Percentiles rank a stretch among this genome's conserved stretches.
phyloP scores from a whole-genome alignment of 2,113 vertebrate species.

The Microtus pennsylvanicus region DNA sequence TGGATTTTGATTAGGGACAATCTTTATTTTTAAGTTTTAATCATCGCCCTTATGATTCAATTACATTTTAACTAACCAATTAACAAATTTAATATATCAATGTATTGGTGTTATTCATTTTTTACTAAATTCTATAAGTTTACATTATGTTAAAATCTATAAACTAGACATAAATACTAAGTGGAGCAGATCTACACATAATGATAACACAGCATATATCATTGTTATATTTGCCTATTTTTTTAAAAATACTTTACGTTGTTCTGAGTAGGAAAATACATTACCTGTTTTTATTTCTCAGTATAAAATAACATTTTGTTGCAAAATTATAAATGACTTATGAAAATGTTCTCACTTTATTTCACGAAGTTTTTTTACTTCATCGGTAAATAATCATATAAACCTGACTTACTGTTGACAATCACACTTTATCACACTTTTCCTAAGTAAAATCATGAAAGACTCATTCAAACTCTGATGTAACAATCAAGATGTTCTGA shows the following conservation, averaged over 20 bases:
- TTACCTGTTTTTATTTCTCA: neutral
- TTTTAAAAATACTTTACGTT: no score
- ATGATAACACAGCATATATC: no score
- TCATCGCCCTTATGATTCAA: no score
- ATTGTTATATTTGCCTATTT: neutral
- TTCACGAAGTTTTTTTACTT: neutral
- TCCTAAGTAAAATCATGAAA: conserved; percentile 5
- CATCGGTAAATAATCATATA: neutral
- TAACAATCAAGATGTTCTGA: neutral
- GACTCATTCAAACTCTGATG: neutral
- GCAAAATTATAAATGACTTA: neutral
- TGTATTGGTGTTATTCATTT: neutral
- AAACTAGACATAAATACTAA: neutral
- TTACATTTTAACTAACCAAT: neutral
- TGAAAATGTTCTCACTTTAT: neutral
- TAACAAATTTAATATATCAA: neutral
- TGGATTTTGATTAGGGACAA: neutral
- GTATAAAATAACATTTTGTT: neutral
- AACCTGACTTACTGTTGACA: neutral
- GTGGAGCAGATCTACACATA: no score
- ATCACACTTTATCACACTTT: neutral
- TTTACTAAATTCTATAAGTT: neutral
- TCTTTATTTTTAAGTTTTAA: neutral
- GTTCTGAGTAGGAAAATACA: neutral
- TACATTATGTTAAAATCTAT: neutral